These are phyloP conservation scores for Myotis myotis DNA, from an alignment of 2,797 vertebrate species.

Conservation along the genomic window DNA sequence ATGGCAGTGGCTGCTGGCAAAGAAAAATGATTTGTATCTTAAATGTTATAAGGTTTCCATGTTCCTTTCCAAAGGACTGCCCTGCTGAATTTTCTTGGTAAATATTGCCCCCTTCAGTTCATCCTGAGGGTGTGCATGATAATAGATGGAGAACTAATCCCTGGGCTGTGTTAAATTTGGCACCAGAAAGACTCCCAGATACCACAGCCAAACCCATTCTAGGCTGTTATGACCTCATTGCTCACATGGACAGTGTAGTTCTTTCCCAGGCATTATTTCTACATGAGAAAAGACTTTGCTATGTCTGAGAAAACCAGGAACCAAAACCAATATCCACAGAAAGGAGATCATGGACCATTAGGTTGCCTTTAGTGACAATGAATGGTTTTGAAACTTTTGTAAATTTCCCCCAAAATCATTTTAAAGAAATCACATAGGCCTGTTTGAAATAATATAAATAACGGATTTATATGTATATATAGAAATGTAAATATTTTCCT, in stretches of 20 bases:
- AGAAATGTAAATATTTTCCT: background rate
- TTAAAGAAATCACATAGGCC: background rate
- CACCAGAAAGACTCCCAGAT: background rate
- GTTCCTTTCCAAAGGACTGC: fast-evolving
- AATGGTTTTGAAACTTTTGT: background rate
- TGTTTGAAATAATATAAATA: background rate
- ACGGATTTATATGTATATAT: background rate
- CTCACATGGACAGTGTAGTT: background rate
- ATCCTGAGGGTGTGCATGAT: background rate
- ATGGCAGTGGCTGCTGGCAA: background rate
- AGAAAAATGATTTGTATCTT: background rate
- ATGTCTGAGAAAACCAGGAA: background rate
- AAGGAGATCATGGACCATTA: background rate
- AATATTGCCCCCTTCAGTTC: slow-evolving; percentile 83
- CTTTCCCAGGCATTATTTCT: slow-evolving; percentile 16
- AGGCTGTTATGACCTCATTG: background rate
- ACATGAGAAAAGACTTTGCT: background rate
- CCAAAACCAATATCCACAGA: background rate
- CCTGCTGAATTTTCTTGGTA: slow-evolving; percentile 70
- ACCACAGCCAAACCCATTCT: background rate
- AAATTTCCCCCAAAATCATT: background rate
- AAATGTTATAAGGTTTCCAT: background rate
- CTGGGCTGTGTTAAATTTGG: fast-evolving
- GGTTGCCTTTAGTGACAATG: background rate
- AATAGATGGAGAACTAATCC: background rate